A percentile compares a stretch with the other conserved stretches of the same genome.
Conservation (phyloP, 2,113 vertebrate genomes). For the Calyptomena viridis region DNA sequence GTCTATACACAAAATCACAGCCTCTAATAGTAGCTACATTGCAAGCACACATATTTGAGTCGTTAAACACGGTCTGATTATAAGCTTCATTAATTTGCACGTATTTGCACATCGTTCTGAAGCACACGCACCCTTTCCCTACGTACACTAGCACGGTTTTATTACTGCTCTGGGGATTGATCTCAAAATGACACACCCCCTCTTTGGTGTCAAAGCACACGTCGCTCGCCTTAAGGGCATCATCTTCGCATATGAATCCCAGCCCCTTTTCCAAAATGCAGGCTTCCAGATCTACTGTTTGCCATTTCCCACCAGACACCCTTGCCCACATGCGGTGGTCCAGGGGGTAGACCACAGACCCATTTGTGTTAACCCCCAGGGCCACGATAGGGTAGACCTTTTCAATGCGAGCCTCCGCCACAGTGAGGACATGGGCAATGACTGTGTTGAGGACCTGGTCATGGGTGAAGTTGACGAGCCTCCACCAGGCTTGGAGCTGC, state of each 20-base stretch:
- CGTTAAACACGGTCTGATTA: constrained; percentile 18
- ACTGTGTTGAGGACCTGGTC: constrained; percentile 17
- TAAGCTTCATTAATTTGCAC: constrained; percentile 48
- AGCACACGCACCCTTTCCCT: constrained; percentile 46
- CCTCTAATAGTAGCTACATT: constrained; percentile 58
- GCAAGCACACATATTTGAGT: constrained; percentile 58
- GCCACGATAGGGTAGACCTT: constrained; percentile 61
- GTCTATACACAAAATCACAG: constrained; percentile 53
- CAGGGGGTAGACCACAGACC: constrained; percentile 54
- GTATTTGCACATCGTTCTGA: constrained; percentile 4
- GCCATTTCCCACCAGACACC: constrained; percentile 35
- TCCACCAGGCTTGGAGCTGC: constrained; percentile 65
- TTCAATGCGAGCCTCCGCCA: constrained; percentile 28
- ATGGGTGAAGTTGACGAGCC: constrained; percentile 56
- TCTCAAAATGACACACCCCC: constrained; percentile 60
- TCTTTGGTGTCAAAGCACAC: constrained; percentile 64
- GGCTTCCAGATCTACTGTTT: constrained; percentile 54
- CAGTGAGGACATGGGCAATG: constrained; percentile 33
- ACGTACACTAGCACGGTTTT: neutral
- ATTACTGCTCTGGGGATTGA: constrained; percentile 40
- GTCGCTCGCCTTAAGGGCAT: constrained; percentile 30
- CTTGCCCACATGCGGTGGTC: constrained; percentile 61
- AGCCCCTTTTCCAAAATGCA: constrained; percentile 60
- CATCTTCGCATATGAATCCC: constrained; percentile 59
- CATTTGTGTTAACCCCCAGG: constrained; percentile 33